Base-by-base conservation (phyloP, 2,888 invertebrate genomes). In the Diabrotica balteata region DNA sequence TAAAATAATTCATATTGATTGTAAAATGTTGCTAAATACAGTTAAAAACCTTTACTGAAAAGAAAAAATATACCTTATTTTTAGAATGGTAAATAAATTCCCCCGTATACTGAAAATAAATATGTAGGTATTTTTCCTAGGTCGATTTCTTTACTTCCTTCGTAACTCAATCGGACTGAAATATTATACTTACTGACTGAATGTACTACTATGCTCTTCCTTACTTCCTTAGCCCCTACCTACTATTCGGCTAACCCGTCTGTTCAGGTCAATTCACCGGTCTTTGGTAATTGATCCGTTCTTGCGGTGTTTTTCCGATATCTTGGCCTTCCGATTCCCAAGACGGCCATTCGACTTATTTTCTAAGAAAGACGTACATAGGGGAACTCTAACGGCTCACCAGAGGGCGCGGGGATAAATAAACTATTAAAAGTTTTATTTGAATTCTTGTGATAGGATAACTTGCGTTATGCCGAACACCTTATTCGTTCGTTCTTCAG, bases 281-380 rank as follows among this genome's bases (percentile, higher is more conserved):
- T 47, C 61, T 65, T 65, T 64, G 47, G 70, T 73, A 72, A 73
- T 73, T 73, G 72, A 73, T 73, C 72, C 62, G 68, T 66, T 66
- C 67, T 61, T 53, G 65, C 65, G 62, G 62, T 67, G 58, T 67
- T 62, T 64, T 64, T 64, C 65, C 69, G 69, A 72, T 73, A 75
- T 73, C 73, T 72, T 72, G 65, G 63, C 61, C 63, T 69, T 68
- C 75, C 58, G 65, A 76, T 77, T 79, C 80, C 76, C 82, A 74
- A 75, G 83, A 80, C 82, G 81, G 80, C 81, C 82, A 81, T 83
- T 82, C 75, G 75, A 74, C 77, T 77, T 80, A 79, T 81, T 80
- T 80, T 77, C 79, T 75, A 75, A 77, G 79, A 77, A 79, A 80
- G 80, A 80, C 80, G 81, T 79, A 81, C 78, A 80, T 81, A 80